Evolutionary conservation across 2,113 vertebrate genomes (phyloP).

Genomic region (Gadus macrocephalus): DNA sequence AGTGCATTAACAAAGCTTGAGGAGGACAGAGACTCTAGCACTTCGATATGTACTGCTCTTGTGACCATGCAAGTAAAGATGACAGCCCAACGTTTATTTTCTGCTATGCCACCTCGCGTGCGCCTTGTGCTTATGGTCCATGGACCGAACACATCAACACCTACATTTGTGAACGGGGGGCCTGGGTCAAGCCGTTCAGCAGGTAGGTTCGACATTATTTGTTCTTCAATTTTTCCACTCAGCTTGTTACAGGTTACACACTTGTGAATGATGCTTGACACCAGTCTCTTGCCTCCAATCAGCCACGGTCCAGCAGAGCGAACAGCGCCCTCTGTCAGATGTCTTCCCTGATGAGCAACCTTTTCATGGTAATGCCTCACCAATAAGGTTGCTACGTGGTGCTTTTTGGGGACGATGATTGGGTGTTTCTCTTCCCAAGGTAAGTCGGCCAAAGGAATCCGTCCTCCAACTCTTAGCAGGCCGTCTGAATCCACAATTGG

Average conservation of each 20-base stretch:
- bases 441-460: no score
- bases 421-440: no score
- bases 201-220: background rate
- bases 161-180: no score
- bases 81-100: constrained; percentile 11
- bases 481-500: no score
- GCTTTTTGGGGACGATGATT: no score
- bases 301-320: background rate
- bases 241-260: constrained; percentile 8
- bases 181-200: no score
- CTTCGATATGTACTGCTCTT: background rate
- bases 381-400: no score
- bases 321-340: constrained; percentile 7
- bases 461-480: no score
- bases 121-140: no score
- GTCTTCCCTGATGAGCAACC: constrained; percentile 10
- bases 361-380: background rate
- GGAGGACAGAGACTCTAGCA: no score
- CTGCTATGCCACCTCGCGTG: background rate
- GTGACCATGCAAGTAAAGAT: constrained; percentile 3
- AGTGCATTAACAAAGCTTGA: no score
- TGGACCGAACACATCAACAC: no score
- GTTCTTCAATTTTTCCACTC: background rate
- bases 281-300: constrained; percentile 3
- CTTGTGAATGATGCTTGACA: background rate